Evolutionary conservation across 2,797 vertebrate genomes (phyloP), one percentile per base, ranked within the genome.

Genomic region (Euthynnus affinis): DNA sequence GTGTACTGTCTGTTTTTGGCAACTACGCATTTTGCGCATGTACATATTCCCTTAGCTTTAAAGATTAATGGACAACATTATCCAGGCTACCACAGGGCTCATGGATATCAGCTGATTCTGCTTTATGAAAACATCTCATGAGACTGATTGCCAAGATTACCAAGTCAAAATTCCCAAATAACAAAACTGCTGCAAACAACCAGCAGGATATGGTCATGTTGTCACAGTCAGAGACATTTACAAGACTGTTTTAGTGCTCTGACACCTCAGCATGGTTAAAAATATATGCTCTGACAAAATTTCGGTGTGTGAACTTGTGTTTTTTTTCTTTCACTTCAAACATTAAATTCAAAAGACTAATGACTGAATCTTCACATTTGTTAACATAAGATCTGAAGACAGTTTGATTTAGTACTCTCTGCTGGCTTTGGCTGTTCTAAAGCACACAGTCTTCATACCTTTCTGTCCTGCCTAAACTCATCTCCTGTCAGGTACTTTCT

Each of bases 401-500:
- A 14, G 6, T 55, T 14, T 25, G 23, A 15, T 55, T 55, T 55
- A 51, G 20, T 51, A 27, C 53, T 55, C 27, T 27, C 53, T 25
- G 23, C 53, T 55, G 25, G 12, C 53, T 55, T 27, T 25, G 44
- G 51, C 62, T 74, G 51, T 67, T 62, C 27, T 37, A 63, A 71
- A 68, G 59, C 57, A 49, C 56, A 6, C 5, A 15, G 83, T 18
- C 22, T 57, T 71, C 71, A 64, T 64, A 27, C 57, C 44, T 79
- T 51, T 84, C 72, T 40, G 40, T 80, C 66, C 61, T 75, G 29
- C 71, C 73, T 83, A 76, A 80, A 71, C 90, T 91, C 86, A 66
- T 87, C 87, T 80, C 57, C 86, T 82, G 89, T 92, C 90, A 88
- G 83, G 82, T 85, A 72, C 69, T 80, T 76, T 91, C 82, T 86